Evolutionary conservation across 2,113 vertebrate species (phyloP).

Genomic region (Plecturocebus donacophilus): DNA sequence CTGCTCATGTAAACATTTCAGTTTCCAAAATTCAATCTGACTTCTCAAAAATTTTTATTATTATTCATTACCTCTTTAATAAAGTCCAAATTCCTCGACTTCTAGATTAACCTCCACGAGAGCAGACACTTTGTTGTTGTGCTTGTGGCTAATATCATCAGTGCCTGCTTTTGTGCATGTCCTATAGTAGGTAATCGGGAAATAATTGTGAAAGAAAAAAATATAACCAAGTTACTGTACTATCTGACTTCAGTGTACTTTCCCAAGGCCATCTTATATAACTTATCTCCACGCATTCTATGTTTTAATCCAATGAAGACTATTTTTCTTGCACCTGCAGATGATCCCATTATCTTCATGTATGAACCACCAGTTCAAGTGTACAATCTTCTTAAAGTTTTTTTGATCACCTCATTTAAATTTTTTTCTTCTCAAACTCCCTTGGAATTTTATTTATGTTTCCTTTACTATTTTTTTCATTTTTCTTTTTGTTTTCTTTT

Average conservation of each 20-base stretch:
- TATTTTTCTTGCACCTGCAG: neutral
- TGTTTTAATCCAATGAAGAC: neutral
- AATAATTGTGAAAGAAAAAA: neutral
- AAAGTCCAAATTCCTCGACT: neutral
- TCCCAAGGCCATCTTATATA: neutral
- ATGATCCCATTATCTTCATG: neutral
- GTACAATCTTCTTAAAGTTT: neutral
- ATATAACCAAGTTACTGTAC: neutral
- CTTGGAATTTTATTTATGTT: neutral
- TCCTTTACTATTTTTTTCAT: neutral
- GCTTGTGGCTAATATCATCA: neutral
- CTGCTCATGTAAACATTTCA: neutral
- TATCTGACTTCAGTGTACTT: neutral
- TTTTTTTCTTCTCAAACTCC: neutral
- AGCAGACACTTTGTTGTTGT: neutral
- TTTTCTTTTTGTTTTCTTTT: neutral
- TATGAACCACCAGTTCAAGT: neutral
- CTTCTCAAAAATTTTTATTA: neutral
- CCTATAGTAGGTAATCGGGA: neutral
- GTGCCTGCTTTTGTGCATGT: neutral
- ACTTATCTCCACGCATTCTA: neutral
- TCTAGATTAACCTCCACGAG: neutral
- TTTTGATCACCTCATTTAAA: neutral
- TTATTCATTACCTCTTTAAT: neutral
- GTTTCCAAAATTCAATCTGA: neutral